Base-by-base conservation (phyloP, 2,797 vertebrate genomes). In the Echiichthys vipera region DNA sequence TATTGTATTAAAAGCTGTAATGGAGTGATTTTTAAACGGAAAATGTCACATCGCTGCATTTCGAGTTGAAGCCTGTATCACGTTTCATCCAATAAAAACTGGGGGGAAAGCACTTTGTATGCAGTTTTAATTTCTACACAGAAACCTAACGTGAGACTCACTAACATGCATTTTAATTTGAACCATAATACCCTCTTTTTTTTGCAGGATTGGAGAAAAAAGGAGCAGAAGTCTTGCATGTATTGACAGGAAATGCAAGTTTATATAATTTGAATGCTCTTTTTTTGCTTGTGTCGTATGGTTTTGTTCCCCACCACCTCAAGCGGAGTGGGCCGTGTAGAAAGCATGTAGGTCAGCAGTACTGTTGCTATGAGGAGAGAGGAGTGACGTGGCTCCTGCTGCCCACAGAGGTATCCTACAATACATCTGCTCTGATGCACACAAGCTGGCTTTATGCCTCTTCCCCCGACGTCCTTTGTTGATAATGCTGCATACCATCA, bases 331-430 rank as follows among this genome's bases (percentile, higher is more conserved):
- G 56, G 79, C 72, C 58, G 78, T 83, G 82, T 79, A 64, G 65
- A 77, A 86, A 83, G 76, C 93, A 92, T 94, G 88, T 93, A 94
- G 92, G 93, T 94, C 93, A 91, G 68, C 85, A 25, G 81, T 61
- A 62, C 88, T 90, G 91, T 92, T 91, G 91, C 92, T 90, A 91
- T 89, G 91, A 92, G 83, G 66, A 90, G 89, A 90, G 89, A 90
- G 75, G 70, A 84, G 89, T 93, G 93, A 94, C 92, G 93, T 92
- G 91, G 92, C 90, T 88, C 55, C 73, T 56, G 85, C 91, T 92
- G 89, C 88, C 91, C 90, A 91, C 90, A 80, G 86, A 88, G 84
- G 85, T 86, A 85, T 87, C 86, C 83, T 72, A 83, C 89, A 68
- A 46, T 80, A 46, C 79, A 90, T 88, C 85, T 86, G 90, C 74